A percentile compares a stretch with the other conserved stretches of the same genome.
Evolutionary conservation across 1,140 invertebrate genomes (phyloP).

Genomic region (Apocrypta bakeri): DNA sequence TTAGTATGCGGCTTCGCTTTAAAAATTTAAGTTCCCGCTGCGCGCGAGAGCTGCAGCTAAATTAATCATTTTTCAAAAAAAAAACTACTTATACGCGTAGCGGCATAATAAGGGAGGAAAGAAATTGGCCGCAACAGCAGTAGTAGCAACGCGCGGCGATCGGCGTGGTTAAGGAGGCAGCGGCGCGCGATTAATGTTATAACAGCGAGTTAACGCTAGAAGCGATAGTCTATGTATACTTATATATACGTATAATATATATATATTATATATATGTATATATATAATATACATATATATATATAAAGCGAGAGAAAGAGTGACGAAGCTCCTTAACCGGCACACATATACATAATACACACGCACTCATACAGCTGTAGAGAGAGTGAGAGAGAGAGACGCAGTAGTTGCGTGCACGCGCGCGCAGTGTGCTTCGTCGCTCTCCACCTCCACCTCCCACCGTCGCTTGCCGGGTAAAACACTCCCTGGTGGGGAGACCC

Average conservation of each 20-base stretch:
- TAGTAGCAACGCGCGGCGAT: no score
- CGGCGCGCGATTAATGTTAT: not conserved
- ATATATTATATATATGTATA: no score
- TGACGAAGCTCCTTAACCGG: constrained; percentile 32
- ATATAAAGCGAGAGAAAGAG: not conserved
- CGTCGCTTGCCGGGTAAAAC: constrained; percentile 1
- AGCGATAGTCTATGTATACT: no score
- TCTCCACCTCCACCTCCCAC: constrained; percentile 42
- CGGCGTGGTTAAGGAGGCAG: no score
- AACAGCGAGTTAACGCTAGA: not conserved
- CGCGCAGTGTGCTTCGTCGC: not conserved
- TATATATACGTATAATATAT: not conserved
- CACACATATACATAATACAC: not conserved
- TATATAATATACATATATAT: no score
- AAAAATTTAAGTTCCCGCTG: no score
- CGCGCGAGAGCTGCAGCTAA: no score
- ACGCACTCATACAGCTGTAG: no score
- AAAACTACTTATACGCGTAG: not conserved
- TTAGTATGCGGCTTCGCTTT: no score
- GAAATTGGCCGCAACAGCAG: not conserved
- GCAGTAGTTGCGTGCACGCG: not conserved
- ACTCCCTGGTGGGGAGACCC: constrained; percentile 69
- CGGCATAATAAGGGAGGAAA: no score
- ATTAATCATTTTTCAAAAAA: not conserved
- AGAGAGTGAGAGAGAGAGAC: no score